Evolutionary conservation across 2,113 vertebrate genomes (phyloP).

Genomic region (Sinosuthora webbiana): DNA sequence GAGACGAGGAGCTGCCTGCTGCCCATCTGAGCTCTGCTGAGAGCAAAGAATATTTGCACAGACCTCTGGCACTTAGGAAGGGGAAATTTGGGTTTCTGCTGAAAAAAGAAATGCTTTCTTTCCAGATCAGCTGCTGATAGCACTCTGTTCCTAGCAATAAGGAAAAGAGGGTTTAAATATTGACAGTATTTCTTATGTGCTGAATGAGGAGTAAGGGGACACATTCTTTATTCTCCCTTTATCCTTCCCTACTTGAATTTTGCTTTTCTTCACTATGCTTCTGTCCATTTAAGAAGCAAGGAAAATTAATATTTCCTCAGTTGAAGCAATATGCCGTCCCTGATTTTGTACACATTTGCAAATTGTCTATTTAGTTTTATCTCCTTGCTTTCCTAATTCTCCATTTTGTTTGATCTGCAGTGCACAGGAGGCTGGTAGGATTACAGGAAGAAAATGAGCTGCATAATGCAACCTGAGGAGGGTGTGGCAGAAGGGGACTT

Average conservation of each 20-base stretch:
- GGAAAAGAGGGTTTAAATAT: neutral
- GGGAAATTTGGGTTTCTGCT: neutral
- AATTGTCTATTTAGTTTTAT: neutral
- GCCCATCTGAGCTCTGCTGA: neutral
- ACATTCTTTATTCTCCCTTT: neutral
- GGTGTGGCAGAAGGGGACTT: neutral
- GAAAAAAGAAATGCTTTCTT: neutral
- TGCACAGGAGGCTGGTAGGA: neutral
- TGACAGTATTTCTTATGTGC: neutral
- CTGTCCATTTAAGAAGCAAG: neutral
- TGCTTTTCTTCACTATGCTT: neutral
- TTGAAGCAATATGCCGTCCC: neutral
- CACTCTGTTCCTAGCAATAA: neutral
- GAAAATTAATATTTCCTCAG: neutral
- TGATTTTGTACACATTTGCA: neutral
- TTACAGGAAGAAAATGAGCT: neutral
- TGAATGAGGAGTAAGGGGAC: neutral
- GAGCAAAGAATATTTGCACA: slow-evolving; percentile 29
- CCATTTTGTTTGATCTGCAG: neutral
- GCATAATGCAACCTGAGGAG: neutral
- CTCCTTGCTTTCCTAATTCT: neutral
- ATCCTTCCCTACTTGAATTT: neutral
- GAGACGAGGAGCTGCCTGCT: slow-evolving; percentile 12
- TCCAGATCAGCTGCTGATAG: neutral
- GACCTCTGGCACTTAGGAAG: neutral